Evolutionary conservation across 2,797 vertebrate genomes (phyloP), one percentile per base, ranked within the genome.

Genomic region (Masticophis lateralis): DNA sequence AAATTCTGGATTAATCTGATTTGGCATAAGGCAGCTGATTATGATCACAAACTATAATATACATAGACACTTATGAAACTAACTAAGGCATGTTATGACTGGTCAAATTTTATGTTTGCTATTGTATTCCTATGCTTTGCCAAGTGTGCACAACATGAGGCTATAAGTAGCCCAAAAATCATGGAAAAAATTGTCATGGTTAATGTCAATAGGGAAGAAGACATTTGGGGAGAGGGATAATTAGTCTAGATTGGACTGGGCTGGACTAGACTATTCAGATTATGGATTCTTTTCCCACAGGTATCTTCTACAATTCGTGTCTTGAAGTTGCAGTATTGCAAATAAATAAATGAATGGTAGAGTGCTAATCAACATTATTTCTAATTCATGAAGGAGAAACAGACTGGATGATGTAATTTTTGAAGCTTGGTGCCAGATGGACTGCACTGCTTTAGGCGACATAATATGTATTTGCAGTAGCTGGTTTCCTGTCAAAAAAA

Each of bases 381-480:
- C 92, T 51, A 8, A 37, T 87, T 94, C 87, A 87, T 91, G 94
- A 83, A 95, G 32, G 27, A 92, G 86, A 91, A 90, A 20, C 51
- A 28, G 56, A 93, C 22, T 59, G 88, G 79, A 12, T 32, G 27
- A 88, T 89, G 66, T 91, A 63, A 89, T 56, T 16, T 86, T 32
- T 47, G 14, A 25, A 79, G 63, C 91, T 43, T 91, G 27, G 60
- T 90, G 32, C 91, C 20, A 47, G 66, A 53, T n/a, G 8, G 9
- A 28, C 37, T 20, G 43, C 13, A 10, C 90, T 47, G 0, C 86
- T 18, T 94, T 47, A 32, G 53, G n/a, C 27, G 0, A 55, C 56
- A 16, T 61, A 91, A 92, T 74, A 59, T 87, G 90, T 93, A 61
- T 60, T 94, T 57, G 16, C 57, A 95, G 92, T 92, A 56, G 47